Conservation (phyloP, 2,888 invertebrate species). For the Stenichneumon culpator region DNA sequence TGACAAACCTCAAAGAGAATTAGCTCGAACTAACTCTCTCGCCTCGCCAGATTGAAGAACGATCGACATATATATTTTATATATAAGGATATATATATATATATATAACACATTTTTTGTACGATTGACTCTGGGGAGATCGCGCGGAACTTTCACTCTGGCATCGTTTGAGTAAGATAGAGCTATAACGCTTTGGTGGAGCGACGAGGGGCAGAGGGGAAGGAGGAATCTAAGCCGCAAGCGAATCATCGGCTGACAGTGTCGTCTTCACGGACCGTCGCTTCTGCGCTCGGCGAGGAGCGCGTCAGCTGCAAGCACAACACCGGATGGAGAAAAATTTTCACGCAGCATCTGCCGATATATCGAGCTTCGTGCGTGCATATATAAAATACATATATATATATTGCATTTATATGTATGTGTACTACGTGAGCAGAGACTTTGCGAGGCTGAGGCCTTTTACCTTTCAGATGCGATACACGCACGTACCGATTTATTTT, state of each 20-base stretch:
- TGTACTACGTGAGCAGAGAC: not conserved
- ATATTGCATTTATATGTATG: not conserved
- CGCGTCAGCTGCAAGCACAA: slow-evolving; percentile 63
- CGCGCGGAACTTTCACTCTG: slow-evolving; percentile 41
- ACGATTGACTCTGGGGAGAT: not conserved
- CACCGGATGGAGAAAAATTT: slow-evolving; percentile 55
- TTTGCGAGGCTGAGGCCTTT: not conserved
- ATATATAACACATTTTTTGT: not conserved
- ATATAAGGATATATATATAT: not conserved
- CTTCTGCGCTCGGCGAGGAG: slow-evolving; percentile 22
- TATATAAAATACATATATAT: not conserved
- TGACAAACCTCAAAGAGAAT: slow-evolving; percentile 32
- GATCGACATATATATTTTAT: slow-evolving; percentile 17
- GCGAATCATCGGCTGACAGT: slow-evolving; percentile 57
- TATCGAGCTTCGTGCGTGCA: slow-evolving; percentile 6
- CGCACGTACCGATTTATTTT: slow-evolving; percentile 9
- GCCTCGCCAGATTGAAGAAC: slow-evolving; percentile 22
- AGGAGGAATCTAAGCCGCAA: slow-evolving; percentile 10
- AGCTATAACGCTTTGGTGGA: not conserved
- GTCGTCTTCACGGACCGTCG: slow-evolving; percentile 41
- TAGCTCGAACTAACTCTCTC: slow-evolving; percentile 14
- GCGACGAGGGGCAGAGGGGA: not conserved
- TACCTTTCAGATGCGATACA: slow-evolving; percentile 1
- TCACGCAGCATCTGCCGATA: slow-evolving; percentile 62
- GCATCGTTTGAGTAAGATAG: slow-evolving; percentile 4